Percentiles rank a stretch among this genome's conserved stretches.
Evolutionary conservation across 1,140 invertebrate species (phyloP).

Genomic region (Nomia melanderi): DNA sequence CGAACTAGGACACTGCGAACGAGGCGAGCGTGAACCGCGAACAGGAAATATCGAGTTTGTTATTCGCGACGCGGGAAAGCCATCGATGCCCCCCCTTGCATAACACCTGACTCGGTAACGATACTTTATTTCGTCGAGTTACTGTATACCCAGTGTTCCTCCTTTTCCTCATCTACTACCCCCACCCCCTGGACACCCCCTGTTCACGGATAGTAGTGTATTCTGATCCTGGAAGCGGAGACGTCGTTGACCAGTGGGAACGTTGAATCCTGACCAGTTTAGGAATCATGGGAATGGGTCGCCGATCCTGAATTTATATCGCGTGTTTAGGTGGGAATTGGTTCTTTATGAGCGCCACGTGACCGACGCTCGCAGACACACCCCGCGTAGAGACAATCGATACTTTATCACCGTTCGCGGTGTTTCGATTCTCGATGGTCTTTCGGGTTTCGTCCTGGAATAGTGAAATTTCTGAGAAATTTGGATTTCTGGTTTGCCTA

Average conservation of each 20-base stretch:
- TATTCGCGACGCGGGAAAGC: slow-evolving; percentile 34
- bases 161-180: neutral
- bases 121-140: slow-evolving; percentile 52
- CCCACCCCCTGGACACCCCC: neutral
- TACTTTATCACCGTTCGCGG: neutral
- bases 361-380: slow-evolving; percentile 72
- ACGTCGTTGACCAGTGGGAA: slow-evolving; percentile 63
- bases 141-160: slow-evolving; percentile 7
- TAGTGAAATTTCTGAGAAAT: no score
- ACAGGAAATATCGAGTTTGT: slow-evolving; percentile 27
- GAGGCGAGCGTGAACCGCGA: neutral
- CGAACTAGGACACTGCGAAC: neutral
- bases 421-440: no score
- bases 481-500: no score
- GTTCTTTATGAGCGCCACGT: slow-evolving; percentile 78
- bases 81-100: slow-evolving; percentile 36
- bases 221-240: slow-evolving; percentile 29
- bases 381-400: slow-evolving; percentile 25
- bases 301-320: slow-evolving; percentile 80
- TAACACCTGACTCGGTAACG: slow-evolving; percentile 54
- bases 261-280: slow-evolving; percentile 62
- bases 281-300: slow-evolving; percentile 75
- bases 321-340: slow-evolving; percentile 79
- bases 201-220: no score
- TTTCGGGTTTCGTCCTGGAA: no score